A percentile compares a stretch with the other conserved stretches of the same genome.
These are phyloP conservation scores for Maccullochella peelii DNA, from an alignment of 2,113 vertebrate species.

Conservation along the genomic window DNA sequence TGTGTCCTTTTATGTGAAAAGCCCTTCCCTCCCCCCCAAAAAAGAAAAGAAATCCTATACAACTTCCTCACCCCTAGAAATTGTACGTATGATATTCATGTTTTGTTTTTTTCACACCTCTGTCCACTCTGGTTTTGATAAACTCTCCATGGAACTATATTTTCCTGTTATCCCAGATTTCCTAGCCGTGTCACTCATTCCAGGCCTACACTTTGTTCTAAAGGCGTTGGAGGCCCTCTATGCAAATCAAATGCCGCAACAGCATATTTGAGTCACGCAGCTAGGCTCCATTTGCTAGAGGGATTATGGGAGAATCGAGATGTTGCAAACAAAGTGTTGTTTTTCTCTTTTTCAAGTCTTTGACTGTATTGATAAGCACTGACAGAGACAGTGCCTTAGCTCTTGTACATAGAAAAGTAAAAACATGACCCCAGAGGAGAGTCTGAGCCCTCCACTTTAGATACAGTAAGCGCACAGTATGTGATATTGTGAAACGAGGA, in stretches of 20 bases:
- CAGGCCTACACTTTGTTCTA: slow-evolving; percentile 6
- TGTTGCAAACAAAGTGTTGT: slow-evolving; percentile 35
- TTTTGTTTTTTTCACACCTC: slow-evolving; percentile 6
- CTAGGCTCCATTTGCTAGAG: slow-evolving; percentile 24
- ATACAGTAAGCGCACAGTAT: slow-evolving; percentile 72
- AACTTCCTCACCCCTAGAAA: slow-evolving; percentile 6
- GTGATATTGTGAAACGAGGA: slow-evolving; percentile 52
- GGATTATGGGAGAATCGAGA: slow-evolving; percentile 42
- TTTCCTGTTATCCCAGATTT: neutral
- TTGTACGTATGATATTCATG: slow-evolving; percentile 12
- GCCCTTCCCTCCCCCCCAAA: neutral
- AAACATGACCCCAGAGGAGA: slow-evolving; percentile 71
- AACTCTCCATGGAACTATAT: neutral
- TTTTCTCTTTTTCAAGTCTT: slow-evolving; percentile 42
- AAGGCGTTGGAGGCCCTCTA: slow-evolving; percentile 30
- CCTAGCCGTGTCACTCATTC: neutral
- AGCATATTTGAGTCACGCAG: slow-evolving; percentile 46
- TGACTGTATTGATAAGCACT: slow-evolving; percentile 55
- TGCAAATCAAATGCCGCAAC: slow-evolving; percentile 18
- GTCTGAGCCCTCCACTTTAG: slow-evolving; percentile 61
- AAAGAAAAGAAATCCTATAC: slow-evolving; percentile 18
- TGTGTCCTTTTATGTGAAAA: slow-evolving; percentile 50
- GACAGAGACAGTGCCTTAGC: slow-evolving; percentile 62
- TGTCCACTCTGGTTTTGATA: slow-evolving; percentile 19
- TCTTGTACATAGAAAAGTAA: slow-evolving; percentile 74